Evolutionary conservation across 2,113 vertebrate species (phyloP), one percentile per base, ranked within the genome.

Genomic region (Apodemus speciosus): DNA sequence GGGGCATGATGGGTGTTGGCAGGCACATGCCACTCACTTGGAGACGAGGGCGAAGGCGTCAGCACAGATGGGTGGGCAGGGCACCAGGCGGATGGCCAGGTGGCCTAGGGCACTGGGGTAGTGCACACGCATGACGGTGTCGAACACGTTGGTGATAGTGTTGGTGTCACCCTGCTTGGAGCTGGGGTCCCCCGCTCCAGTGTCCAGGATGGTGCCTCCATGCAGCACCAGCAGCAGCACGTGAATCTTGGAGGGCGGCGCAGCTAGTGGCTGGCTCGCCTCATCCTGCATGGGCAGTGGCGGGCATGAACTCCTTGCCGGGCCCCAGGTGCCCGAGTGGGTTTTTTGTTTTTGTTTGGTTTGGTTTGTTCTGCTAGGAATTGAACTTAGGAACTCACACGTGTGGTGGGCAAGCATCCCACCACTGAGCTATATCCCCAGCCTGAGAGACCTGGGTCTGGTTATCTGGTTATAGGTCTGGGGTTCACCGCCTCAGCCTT

Each of bases 111-210:
- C 99, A 9, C 99, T 98, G 6, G 99, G 99, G 97, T 99, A 99
- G 97, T 99, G 99, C 43, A 99, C 99, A 0, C 99, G 98, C 98
- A 99, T 99, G 97, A 99, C 99, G 0, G 99, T 98, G 95, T 99
- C 99, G 46, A 99, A 99, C 75, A 98, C 99, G 0, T 98, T 98
- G 7, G 98, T 98, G 43, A 99, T 99, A 66, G 99, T 99, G 98
- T 99, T 99, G 96, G 99, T 97, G 43, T 99, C 99, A 0, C 99
- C 99, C 97, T 99, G 99, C 97, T 99, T 99, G 95, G 99, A 99
- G 98, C 97, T 99, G 97, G 99, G 99, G 95, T 99, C 99, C 11
- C 99, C 99, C 0, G 98, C 97, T n/a, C 99, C 99, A 0, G 99
- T 99, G 95, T 99, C 99, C 98, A 99, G 98, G 98, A 99, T 99